Evolutionary conservation across 1,140 invertebrate species (phyloP), one percentile per base, ranked within the genome.

Genomic region (Diorhabda elongata): DNA sequence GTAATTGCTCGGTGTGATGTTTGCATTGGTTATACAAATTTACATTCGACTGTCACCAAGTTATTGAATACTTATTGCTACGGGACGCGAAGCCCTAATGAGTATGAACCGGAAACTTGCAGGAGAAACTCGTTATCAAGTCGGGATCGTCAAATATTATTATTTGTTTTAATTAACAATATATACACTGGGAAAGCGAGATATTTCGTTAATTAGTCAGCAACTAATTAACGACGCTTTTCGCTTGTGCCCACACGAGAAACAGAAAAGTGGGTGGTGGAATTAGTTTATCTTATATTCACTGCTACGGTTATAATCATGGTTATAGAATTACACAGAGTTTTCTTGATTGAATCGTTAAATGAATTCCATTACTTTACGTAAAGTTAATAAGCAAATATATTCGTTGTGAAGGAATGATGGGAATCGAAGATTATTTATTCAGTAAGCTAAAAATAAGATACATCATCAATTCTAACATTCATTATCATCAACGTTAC

Each of bases 1-100:
- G 76, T 78, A 79, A 79, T 79, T 78, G 77, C 75, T 74, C 74
- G 70, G 76, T 75, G 75, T 76, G 71, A 74, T 78, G 77, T 78
- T 78, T 77, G 73, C 75, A 71, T 76, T 77, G 63, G 64, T 73
- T 76, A 69, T 73, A 75, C 75, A 77, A 79, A 79, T 79, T 79
- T 79, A 77, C 76, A 79, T 76, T 75, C 71, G 73, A 72, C 73
- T 69, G 70, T 73, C 71, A 62, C 44, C 42, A 70, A 74, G 73
- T 76, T 76, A 75, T 76, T 71, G 71, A 72, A 74, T 75, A 74
- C 74, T 74, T 73, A 75, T 73, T 70, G 68, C 68, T 68, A 73
- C 68, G 66, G 71, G 56, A 69, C 43, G 60, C 61, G 42, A 67
- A 26, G 66, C 42, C 61, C 61, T 71, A 68, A 68, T 71, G 64